Percentiles rank a stretch among this genome's conserved stretches.
These are phyloP conservation scores for Ennomos erosarius DNA, from an alignment of 2,888 invertebrate species.

Conservation along the genomic window DNA sequence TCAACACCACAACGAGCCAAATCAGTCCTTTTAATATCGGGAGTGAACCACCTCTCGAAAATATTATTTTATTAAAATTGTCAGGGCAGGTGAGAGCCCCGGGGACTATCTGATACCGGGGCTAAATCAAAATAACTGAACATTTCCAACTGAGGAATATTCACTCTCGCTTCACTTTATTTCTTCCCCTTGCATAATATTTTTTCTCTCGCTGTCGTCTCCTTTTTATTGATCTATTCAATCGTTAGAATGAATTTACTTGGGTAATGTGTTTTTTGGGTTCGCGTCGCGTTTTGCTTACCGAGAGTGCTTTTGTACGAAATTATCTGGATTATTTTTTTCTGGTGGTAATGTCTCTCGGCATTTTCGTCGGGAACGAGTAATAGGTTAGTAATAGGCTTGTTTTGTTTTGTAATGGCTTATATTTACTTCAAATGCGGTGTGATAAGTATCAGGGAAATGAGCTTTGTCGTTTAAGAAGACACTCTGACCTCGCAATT, in stretches of 20 bases:
- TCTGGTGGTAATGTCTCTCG: conserved; percentile 24
- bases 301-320: conserved; percentile 40
- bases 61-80: conserved; percentile 49
- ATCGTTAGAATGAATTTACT: conserved; percentile 60
- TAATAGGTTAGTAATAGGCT: conserved; percentile 35
- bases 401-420: conserved; percentile 35
- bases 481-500: conserved; percentile 5
- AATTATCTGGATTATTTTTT: conserved; percentile 43
- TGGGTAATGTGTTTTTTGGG: conserved; percentile 57
- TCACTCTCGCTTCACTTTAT: conserved; percentile 46
- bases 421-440: conserved; percentile 30
- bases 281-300: conserved; percentile 34
- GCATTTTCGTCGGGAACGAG: conserved; percentile 18
- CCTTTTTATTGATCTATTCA: conserved; percentile 69
- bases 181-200: conserved; percentile 42
- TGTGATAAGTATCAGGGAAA: conserved; percentile 26
- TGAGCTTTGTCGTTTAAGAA: conserved; percentile 23
- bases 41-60: conserved; percentile 32
- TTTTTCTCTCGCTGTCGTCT: conserved; percentile 33
- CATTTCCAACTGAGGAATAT: conserved; percentile 58
- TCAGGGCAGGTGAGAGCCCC: conserved; percentile 43
- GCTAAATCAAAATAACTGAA: conserved; percentile 71
- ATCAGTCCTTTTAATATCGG: conserved; percentile 36
- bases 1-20: conserved; percentile 5
- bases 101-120: conserved; percentile 52